Evolutionary conservation across 2,888 invertebrate genomes (phyloP), one percentile per base, ranked within the genome.

Genomic region (Corbicula japonica): DNA sequence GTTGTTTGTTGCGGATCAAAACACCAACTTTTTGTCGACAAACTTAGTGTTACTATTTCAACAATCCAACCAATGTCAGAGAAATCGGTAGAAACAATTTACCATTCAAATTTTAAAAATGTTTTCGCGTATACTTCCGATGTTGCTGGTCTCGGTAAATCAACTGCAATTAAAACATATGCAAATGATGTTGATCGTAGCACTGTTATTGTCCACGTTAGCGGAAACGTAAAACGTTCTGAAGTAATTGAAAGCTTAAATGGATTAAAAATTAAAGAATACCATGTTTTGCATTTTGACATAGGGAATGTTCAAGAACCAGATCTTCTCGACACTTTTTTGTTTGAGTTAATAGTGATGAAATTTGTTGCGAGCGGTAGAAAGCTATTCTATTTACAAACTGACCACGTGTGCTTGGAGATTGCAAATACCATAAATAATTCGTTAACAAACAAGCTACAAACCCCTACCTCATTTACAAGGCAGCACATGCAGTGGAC

Each of bases 131-230:
- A 75, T 12, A 85, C 88, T 1, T 88, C 88, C 0, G 81, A 83
- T 30, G 62, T 86, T 21, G 79, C 88, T 12, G 87, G 88, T 15
- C 73, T 85, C 21, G 88, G 88, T 2, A 88, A 88, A 72, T 80
- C 86, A n/a, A 83, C 79, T 38, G 38, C 28, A 10, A 73, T 88
- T 23, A 48, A 61, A 2, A 73, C 54, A 56, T 48, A 28, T 2
- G 80, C 86, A 35, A 48, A 46, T 6, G 15, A 46, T 10, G 44
- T 48, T 1, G 50, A 54, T 4, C 48, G 50, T 44, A 58, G 68
- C 10, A 48, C 84, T 12, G 21, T 44, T 5, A 80, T 76, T 38
- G 38, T 88, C 28, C 88, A 86, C 52, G 56, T 88, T 5, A 87
- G 87, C 81, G 88, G 88, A 10, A 48, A 63, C 8, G 26, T 87